phyloP scores from a whole-genome alignment of 35 echinoderm and acorn worm species.

The Ophioderma brevispina region DNA sequence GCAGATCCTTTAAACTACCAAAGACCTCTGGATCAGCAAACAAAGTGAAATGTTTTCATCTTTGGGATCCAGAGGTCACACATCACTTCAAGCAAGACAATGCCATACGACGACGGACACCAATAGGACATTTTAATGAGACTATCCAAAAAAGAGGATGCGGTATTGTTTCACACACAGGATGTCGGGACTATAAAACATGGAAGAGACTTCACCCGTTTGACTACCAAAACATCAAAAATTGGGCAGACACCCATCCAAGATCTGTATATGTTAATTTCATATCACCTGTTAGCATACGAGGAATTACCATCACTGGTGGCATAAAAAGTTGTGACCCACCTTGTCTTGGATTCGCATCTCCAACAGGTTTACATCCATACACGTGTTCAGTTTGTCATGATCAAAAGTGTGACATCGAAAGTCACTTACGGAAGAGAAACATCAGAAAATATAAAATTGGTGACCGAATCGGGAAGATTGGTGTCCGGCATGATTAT shows the following conservation, averaged over 20 bases:
- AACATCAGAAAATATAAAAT: background rate
- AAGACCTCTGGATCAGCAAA: too few relatives aligned
- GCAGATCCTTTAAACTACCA: too few relatives aligned
- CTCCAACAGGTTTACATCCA: background rate
- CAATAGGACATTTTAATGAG: background rate
- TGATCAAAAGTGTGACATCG: background rate
- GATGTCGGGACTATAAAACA: background rate
- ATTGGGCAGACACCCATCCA: background rate
- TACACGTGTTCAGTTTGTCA: background rate
- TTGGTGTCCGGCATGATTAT: background rate
- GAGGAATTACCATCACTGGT: background rate
- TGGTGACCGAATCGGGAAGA: background rate
- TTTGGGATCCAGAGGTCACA: background rate
- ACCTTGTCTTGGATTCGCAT: background rate
- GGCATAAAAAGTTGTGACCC: background rate
- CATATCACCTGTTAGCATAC: background rate
- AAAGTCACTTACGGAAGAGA: background rate
- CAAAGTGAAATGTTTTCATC: too few relatives aligned
- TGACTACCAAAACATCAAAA: background rate
- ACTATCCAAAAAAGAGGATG: background rate
- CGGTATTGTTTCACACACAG: background rate
- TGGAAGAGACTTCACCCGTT: background rate
- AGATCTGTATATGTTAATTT: background rate
- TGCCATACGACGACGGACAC: background rate
- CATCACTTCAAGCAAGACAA: background rate